Base-by-base conservation (phyloP, 2,888 invertebrate species). In the Dryadula phaetusa region DNA sequence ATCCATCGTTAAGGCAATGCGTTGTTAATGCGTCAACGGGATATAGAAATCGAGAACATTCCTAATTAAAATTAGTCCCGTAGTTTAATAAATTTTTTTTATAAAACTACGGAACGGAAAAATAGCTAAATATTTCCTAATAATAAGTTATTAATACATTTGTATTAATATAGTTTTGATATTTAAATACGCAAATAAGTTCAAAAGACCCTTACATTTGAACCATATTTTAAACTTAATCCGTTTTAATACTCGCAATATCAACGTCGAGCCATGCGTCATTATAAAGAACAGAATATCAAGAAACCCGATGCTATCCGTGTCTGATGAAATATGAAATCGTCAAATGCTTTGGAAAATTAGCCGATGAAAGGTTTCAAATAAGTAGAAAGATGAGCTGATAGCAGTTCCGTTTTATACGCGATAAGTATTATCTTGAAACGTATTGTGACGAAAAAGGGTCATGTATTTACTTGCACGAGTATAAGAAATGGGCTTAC, bases 331-430 rank as follows among this genome's bases (percentile, higher is more conserved):
- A 71, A 71, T 69, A 71, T 71, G 64, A 69, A 67, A 71, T 69
- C 67, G 73, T 61, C 70, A 72, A 74, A 73, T 73, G 76, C 70
- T 60, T 66, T 69, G 76, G 75, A 76, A 76, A 76, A 76, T 76
- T 76, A 76, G 70, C 72, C 64, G 44, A 28, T 25, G 67, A 46
- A 70, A 69, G 73, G 72, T 70, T 66, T 70, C 72, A 71, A 71
- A 70, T 74, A 69, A 72, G 70, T 72, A 73, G 74, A 76, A 77
- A 76, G 76, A 76, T 76, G 62, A 75, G 76, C 77, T 78, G 75
- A 75, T 79, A 76, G 71, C 32, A 25, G 28, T 40, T 16, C 1
- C 22, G 40, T 56, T 56, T 56, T 56, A 56, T 56, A 56, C 40
- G 56, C 22, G 56, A 56, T 56, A 56, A n/a, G 56, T 12, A 22